These are phyloP conservation scores for Channa maculata DNA, from an alignment of 2,113 vertebrate genomes.

Conservation along the genomic window DNA sequence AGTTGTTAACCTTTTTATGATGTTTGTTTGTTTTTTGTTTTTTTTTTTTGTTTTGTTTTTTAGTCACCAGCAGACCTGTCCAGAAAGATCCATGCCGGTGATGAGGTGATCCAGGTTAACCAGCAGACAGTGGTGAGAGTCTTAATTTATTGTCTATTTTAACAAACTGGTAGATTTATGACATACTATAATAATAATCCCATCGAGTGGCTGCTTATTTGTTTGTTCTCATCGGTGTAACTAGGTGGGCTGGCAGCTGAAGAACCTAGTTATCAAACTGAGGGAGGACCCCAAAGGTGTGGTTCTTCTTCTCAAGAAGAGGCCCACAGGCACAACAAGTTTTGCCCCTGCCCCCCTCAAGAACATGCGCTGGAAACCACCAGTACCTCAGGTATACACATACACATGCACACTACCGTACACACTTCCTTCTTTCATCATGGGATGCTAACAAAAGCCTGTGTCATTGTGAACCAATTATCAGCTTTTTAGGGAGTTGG, in stretches of 20 bases:
- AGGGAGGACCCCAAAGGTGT: constrained; percentile 94
- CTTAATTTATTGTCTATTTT: not conserved
- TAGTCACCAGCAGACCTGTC: constrained; percentile 95
- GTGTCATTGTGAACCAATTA: constrained; percentile 57
- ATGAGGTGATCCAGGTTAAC: constrained; percentile 98
- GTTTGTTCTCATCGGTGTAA: not conserved
- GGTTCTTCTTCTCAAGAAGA: constrained; percentile 92
- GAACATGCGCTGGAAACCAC: constrained; percentile 96
- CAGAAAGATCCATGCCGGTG: constrained; percentile 96
- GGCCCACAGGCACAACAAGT: constrained; percentile 90
- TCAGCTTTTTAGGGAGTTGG: constrained; percentile 66
- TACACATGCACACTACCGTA: not conserved
- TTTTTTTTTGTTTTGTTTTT: constrained; percentile 30
- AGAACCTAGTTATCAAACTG: constrained; percentile 93
- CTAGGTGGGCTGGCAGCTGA: constrained; percentile 98
- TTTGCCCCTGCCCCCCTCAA: constrained; percentile 95
- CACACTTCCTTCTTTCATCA: constrained; percentile 23
- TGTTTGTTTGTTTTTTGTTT: not conserved
- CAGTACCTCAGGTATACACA: constrained; percentile 90
- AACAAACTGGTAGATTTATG: not conserved
- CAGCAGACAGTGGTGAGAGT: constrained; percentile 92
- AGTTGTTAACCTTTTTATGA: too few relatives aligned
- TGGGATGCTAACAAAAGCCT: constrained; percentile 21
- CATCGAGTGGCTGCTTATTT: not conserved
- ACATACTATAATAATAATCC: not conserved